Evolutionary conservation across 2,888 invertebrate species (phyloP).

Genomic region (Neoaliturus tenellus): DNA sequence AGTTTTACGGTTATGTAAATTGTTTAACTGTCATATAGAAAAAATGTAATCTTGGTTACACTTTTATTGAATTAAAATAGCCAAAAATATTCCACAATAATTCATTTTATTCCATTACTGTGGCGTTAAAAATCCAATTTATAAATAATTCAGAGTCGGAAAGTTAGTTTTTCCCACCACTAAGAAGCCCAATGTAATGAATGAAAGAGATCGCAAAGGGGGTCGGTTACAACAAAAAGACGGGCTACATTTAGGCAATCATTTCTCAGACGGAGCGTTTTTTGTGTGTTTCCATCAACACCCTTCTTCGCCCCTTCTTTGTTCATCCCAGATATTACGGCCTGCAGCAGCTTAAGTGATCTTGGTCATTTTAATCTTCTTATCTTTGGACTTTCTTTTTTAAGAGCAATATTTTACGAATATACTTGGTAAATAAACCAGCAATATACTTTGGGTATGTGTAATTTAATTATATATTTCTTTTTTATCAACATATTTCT

Average conservation of each 20-base stretch:
- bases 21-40: no score
- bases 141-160: neutral
- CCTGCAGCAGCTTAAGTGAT: neutral
- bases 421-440: no score
- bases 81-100: no score
- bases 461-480: no score
- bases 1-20: no score
- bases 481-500: no score
- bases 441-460: no score
- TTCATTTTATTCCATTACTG: no score
- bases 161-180: neutral
- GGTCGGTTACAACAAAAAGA: constrained; percentile 29
- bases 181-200: neutral
- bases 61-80: no score
- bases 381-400: neutral
- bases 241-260: constrained; percentile 29
- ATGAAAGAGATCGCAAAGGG: neutral
- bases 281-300: constrained; percentile 26
- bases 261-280: constrained; percentile 3
- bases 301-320: neutral
- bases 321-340: neutral
- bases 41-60: no score
- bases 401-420: no score
- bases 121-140: neutral
- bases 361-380: neutral